These are phyloP conservation scores for Furcula furcula DNA, from an alignment of 2,888 invertebrate genomes.

Conservation along the genomic window DNA sequence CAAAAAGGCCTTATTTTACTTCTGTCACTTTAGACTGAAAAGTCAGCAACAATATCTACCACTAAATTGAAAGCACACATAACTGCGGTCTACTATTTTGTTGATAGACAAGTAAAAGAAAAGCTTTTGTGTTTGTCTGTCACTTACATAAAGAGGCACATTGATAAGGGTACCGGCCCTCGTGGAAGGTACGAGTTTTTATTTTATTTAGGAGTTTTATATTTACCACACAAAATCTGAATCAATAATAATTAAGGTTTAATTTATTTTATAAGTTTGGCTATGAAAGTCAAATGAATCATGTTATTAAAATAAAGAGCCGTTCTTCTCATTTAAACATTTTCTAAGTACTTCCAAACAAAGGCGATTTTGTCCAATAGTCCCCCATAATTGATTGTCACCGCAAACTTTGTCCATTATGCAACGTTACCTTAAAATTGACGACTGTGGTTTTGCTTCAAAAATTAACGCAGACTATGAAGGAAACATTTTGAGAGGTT, in stretches of 20 bases:
- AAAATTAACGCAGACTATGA: constrained; percentile 27
- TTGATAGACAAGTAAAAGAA: constrained; percentile 20
- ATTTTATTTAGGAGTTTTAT: constrained; percentile 11
- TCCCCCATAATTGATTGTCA: constrained; percentile 1
- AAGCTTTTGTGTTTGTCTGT: constrained; percentile 30
- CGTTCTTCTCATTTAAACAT: not conserved
- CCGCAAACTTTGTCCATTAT: constrained; percentile 1
- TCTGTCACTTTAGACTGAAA: no score
- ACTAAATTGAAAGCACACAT: constrained; percentile 19
- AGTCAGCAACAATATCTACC: no score
- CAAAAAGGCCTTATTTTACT: no score
- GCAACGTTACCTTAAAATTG: not conserved
- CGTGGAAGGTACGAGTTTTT: constrained; percentile 6
- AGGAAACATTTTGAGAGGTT: not conserved
- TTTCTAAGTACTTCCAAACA: not conserved
- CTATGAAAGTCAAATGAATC: no score
- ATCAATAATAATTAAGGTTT: no score
- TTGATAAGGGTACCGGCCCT: constrained; percentile 26
- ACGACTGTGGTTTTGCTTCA: constrained; percentile 21
- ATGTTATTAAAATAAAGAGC: no score
- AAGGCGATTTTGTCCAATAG: not conserved
- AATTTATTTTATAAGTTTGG: no score
- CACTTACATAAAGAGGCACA: constrained; percentile 23
- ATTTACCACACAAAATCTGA: no score
- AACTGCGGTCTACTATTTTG: constrained; percentile 13